Base-by-base conservation (phyloP, 2,888 invertebrate genomes). In the Drosophila mercatorum region DNA sequence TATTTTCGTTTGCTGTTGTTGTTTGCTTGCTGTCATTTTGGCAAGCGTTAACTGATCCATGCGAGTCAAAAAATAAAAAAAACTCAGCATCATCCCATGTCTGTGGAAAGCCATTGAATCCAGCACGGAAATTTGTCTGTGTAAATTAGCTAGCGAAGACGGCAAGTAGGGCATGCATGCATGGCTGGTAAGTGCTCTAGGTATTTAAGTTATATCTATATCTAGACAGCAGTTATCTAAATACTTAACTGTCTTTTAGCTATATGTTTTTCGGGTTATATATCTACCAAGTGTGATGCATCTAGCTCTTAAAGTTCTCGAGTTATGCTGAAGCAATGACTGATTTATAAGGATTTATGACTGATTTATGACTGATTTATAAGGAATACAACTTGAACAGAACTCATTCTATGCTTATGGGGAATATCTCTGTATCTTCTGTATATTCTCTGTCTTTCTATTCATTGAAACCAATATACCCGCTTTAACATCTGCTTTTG, bases 21-120 rank as follows among this genome's bases (percentile, higher is more conserved):
- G 40, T 38, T 59, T 12, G 26, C 26, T 46, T 3, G 47, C 63
- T 77, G 72, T 72, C 75, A 66, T 41, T 59, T 47, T n/a, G 22
- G 36, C 46, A 63, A 52, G 75, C 63, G 75, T 47, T 62, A 72
- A 75, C 75, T 61, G 76, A 62, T 74, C 69, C 56, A 66, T 62
- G 58, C 26, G 61, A 65, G 71, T 57, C 49, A 3, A 44, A 60
- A 71, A 58, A 22, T 58, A 53, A 74, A 49, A 74, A 74, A 49
- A 34, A 55, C 40, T 31, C 31, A 43, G 38, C 10, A 38, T 55
- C 51, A 38, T 41, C 56, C 53, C 68, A 44, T 55, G 46, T 72
- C 64, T 55, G 17, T 31, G 28, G 40, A 49, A 44, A 57, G 46
- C 56, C 34, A 44, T 34, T 22, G 56, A 53, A 67, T 64, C 40